Evolutionary conservation across 2,113 vertebrate species (phyloP).

Genomic region (Emydura subglobosa): DNA sequence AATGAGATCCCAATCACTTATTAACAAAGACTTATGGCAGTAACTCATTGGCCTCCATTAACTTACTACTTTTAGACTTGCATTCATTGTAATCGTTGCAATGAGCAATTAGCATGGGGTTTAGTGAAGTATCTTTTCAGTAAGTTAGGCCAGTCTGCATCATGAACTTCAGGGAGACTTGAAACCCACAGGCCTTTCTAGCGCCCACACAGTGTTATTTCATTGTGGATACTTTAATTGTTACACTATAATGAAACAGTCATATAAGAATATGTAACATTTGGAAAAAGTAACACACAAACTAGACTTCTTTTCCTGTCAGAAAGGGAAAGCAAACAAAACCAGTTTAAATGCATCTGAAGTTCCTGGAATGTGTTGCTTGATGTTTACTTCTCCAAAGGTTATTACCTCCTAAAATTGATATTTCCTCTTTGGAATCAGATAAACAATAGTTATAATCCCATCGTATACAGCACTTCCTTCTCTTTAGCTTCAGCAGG

Average conservation of each 20-base stretch:
- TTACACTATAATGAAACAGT: accelerated
- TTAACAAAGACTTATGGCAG: too few relatives aligned
- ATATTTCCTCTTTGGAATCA: background rate
- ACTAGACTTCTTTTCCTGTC: accelerated
- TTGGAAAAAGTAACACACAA: background rate
- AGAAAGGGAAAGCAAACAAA: background rate
- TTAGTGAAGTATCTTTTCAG: too few relatives aligned
- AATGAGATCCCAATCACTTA: too few relatives aligned
- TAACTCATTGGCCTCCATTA: too few relatives aligned
- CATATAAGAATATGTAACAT: background rate
- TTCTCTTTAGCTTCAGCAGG: background rate
- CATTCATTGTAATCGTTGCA: too few relatives aligned
- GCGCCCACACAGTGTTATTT: accelerated
- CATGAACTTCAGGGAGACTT: too few relatives aligned
- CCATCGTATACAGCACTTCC: background rate
- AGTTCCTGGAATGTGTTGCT: background rate
- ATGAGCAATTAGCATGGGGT: too few relatives aligned
- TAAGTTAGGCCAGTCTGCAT: too few relatives aligned
- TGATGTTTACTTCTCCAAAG: background rate
- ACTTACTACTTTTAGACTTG: too few relatives aligned
- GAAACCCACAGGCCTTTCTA: background rate
- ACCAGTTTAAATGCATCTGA: accelerated
- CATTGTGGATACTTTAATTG: accelerated
- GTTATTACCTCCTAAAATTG: background rate
- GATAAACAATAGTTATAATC: background rate